These are phyloP conservation scores for Sandelia bainsii DNA, from an alignment of 2,797 vertebrate genomes.

Conservation along the genomic window DNA sequence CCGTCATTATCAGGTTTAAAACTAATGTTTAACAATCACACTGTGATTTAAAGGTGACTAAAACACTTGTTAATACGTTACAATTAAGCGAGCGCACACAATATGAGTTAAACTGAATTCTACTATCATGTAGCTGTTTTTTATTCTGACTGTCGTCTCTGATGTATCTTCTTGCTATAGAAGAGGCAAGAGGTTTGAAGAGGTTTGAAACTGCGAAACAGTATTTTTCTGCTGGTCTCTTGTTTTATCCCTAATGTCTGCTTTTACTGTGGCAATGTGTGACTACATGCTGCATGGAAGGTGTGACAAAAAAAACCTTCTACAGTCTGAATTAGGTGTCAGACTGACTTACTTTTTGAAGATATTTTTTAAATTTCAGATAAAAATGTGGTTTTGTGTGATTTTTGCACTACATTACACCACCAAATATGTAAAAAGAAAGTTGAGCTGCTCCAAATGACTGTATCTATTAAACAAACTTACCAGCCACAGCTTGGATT, in stretches of 20 bases:
- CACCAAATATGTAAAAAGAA: neutral
- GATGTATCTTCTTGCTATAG: neutral
- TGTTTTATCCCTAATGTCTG: neutral
- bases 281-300: neutral
- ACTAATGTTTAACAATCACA: neutral
- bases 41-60: neutral
- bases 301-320: conserved; percentile 10
- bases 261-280: neutral
- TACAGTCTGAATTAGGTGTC: neutral
- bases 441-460: neutral
- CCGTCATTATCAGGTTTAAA: neutral
- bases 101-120: neutral
- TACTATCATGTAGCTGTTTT: neutral
- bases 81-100: too few relatives aligned
- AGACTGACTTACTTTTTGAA: neutral
- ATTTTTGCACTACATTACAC: neutral
- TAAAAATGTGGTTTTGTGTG: neutral
- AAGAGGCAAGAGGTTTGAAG: too few relatives aligned
- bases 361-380: neutral
- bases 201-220: too few relatives aligned
- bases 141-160: neutral
- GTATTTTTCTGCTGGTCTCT: neutral
- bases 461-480: neutral
- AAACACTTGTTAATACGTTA: too few relatives aligned
- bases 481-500: neutral